Base-by-base conservation (phyloP, 2,888 invertebrate genomes). In the Habroteleia sp. region DNA sequence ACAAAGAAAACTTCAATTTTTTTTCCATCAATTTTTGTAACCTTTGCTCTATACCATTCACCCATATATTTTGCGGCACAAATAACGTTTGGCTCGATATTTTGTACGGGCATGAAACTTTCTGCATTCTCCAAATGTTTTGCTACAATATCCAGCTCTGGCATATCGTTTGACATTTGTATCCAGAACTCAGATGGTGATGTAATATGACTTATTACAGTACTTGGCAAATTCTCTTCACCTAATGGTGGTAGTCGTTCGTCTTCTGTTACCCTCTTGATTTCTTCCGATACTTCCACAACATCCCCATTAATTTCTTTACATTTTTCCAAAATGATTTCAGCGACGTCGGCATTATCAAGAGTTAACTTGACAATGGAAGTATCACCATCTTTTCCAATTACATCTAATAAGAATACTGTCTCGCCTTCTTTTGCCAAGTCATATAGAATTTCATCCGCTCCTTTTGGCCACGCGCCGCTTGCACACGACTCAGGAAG, bases 291-390 rank as follows among this genome's bases (percentile, higher is more conserved):
- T 1, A 7, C 3, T 11, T 33, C 11, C 33, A 10, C 11, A 2
- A 2, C 1, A 10, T 3, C 7, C 7, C 23, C 41, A 1, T 87
- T 27, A 76, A 58, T 0, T 68, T 39, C 74, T 82, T 76, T 33
- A n/a, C 39, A 37, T 7, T 37, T 2, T 0, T 11, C 8, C 20
- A 94, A 83, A 73, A 91, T 89, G 44, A 91, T 89, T 41, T 93
- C 92, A 0, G 92, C 91, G 2, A 94, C 85, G 81, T 92, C 92
- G 11, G 90, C 88, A 0, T 91, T 92, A 39, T 92, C 89, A 0
- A 91, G 90, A 71, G 89, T 93, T 20, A 95, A 89, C 74, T 93
- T 92, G 0, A 95, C 92, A 76, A 92, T 92, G 0, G 92, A 92
- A 0, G 90, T 91, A 20, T 83, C 89, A 71, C 91, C 92, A n/a